Evolutionary conservation across 2,113 vertebrate species (phyloP).

Genomic region (Campylorhamphus procurvoides): DNA sequence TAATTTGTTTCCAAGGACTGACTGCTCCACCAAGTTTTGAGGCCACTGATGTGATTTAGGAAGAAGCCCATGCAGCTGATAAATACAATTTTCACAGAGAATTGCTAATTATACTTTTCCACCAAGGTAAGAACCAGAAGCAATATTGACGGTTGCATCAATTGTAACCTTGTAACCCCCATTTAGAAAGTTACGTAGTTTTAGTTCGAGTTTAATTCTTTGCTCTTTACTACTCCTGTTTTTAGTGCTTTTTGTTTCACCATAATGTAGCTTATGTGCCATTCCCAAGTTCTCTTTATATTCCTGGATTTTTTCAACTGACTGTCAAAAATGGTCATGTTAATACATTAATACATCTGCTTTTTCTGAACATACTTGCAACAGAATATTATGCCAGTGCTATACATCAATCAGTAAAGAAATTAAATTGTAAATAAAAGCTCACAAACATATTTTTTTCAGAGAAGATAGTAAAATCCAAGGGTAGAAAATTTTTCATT

Average conservation of each 20-base stretch:
- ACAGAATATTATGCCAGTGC: neutral
- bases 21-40: neutral
- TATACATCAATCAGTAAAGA: neutral
- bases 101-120: neutral
- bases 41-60: neutral
- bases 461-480: neutral
- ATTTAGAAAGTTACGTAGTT: neutral
- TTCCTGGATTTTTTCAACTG: neutral
- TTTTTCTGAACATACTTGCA: neutral
- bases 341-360: neutral
- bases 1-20: neutral
- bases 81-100: neutral
- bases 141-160: neutral
- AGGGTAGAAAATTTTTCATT: neutral
- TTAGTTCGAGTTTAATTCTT: neutral
- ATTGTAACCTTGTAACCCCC: neutral
- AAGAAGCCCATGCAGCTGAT: neutral
- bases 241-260: neutral
- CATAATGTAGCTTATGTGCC: neutral
- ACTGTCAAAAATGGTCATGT: neutral
- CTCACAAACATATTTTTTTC: neutral
- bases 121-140: neutral
- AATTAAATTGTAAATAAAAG: neutral
- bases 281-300: neutral
- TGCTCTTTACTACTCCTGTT: neutral